Evolutionary conservation across 2,797 vertebrate genomes (phyloP).

Genomic region (Pipistrellus pygmaeus): DNA sequence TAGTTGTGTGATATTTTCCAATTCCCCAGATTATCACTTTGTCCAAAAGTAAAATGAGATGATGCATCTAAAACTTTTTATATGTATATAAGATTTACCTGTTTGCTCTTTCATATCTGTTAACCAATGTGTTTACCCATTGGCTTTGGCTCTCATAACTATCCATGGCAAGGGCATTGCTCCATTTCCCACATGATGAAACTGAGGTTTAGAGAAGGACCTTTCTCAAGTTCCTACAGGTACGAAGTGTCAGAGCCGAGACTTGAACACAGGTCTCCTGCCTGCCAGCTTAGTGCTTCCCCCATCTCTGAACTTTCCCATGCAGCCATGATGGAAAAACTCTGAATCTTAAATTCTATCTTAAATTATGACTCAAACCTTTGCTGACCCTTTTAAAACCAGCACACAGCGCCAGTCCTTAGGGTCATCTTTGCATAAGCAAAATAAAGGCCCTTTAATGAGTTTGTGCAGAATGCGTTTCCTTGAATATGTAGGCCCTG

Average conservation of each 20-base stretch:
- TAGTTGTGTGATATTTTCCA: neutral
- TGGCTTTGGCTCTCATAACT: neutral
- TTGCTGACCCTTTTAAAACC: constrained; percentile 23
- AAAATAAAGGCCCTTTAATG: constrained; percentile 30
- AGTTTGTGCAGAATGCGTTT: constrained; percentile 13
- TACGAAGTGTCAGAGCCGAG: neutral
- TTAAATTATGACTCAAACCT: constrained; percentile 57
- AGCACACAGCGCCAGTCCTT: neutral
- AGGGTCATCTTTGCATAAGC: constrained; percentile 49
- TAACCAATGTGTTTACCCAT: neutral
- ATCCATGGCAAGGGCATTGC: neutral
- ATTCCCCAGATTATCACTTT: neutral
- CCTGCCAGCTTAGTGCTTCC: neutral
- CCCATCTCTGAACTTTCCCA: neutral
- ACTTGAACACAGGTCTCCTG: neutral
- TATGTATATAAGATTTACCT: neutral
- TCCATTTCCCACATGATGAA: neutral
- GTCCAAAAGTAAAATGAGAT: neutral
- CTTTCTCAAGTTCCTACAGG: neutral
- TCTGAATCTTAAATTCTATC: constrained; percentile 18
- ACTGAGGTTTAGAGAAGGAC: neutral
- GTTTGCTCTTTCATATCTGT: neutral
- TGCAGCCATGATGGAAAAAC: neutral
- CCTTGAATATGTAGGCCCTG: neutral
- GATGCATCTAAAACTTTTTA: neutral